Base-by-base conservation (phyloP, 2,797 vertebrate species). In the Euthynnus affinis region DNA sequence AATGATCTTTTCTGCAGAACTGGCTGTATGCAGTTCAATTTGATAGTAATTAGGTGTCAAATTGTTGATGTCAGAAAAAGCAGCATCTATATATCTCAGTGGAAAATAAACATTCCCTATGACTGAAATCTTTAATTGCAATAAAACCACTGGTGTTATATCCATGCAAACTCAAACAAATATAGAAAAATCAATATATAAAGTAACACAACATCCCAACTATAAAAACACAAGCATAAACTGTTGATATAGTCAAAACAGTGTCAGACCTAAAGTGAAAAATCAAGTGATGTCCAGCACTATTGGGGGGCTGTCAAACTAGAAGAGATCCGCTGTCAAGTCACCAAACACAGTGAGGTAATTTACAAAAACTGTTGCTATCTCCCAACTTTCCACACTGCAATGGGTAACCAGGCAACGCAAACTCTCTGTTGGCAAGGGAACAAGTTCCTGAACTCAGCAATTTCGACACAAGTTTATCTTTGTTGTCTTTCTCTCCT, bases 291-390 rank as follows among this genome's bases (percentile, higher is more conserved):
- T 75, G 78, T 78, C 81, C 76, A 68, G 76, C 32, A 60, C 74
- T 62, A 22, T 27, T 34, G 61, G 75, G 58, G 76, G 66, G n/a
- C 76, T 87, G 80, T 81, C 81, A 73, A 73, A 83, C 68, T 49
- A 74, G 70, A 76, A 58, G 72, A 81, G 66, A 87, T 76, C 56
- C 79, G 72, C 74, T 72, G 85, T 90, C 87, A 83, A 81, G 89
- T 89, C 84, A 84, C 62, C 65, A 77, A 82, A 76, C 59, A 69
- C 60, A 81, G 76, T 71, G 80, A 81, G 71, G 76, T 83, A 72
- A 78, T 83, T 83, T 69, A 83, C 78, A 78, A 77, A 85, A 65
- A 74, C 52, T 52, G 37, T 60, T 74, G 57, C 55, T 65, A 71
- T 63, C 71, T 60, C 46, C 59, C 14, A 71, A 66, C 69, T 87